These are phyloP conservation scores for Erynnis tages DNA, from an alignment of 2,888 invertebrate genomes.

Conservation along the genomic window DNA sequence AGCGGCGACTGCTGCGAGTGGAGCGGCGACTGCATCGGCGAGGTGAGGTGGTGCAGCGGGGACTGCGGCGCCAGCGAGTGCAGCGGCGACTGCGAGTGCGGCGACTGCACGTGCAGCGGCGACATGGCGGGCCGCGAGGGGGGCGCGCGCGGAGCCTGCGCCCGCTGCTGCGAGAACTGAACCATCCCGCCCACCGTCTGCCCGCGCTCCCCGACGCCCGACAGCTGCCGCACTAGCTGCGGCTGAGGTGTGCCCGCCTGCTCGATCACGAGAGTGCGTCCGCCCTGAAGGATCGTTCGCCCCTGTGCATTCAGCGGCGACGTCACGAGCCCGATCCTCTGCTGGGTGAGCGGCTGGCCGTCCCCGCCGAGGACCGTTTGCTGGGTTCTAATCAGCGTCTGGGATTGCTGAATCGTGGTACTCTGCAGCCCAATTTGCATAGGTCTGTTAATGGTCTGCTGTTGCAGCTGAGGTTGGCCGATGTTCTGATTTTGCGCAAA, in stretches of 20 bases:
- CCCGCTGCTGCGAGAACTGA: conserved; percentile 59
- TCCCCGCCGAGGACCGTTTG: conserved; percentile 61
- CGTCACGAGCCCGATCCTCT: conserved; percentile 66
- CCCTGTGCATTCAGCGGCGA: conserved; percentile 62
- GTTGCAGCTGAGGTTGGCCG: conserved; percentile 67
- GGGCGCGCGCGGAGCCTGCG: conserved; percentile 48
- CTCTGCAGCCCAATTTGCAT: conserved; percentile 70
- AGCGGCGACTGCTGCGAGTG: conserved; percentile 68
- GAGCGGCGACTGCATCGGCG: conserved; percentile 67
- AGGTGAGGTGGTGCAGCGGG: conserved; percentile 47
- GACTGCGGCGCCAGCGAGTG: conserved; percentile 45
- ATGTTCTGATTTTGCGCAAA: conserved; percentile 72
- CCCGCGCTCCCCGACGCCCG: conserved; percentile 55
- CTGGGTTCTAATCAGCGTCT: conserved; percentile 66
- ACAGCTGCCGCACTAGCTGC: conserved; percentile 59
- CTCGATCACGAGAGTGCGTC: conserved; percentile 69
- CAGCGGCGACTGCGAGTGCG: conserved; percentile 51
- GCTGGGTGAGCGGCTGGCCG: conserved; percentile 59
- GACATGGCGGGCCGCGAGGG: conserved; percentile 67
- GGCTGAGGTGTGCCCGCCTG: conserved; percentile 62
- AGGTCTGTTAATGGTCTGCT: conserved; percentile 68
- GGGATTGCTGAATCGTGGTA: conserved; percentile 57
- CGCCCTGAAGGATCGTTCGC: conserved; percentile 55
- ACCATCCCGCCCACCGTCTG: conserved; percentile 59
- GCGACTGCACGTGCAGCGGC: conserved; percentile 64